Evolutionary conservation across 2,113 vertebrate species (phyloP).

Genomic region (Ceyx melanurus): DNA sequence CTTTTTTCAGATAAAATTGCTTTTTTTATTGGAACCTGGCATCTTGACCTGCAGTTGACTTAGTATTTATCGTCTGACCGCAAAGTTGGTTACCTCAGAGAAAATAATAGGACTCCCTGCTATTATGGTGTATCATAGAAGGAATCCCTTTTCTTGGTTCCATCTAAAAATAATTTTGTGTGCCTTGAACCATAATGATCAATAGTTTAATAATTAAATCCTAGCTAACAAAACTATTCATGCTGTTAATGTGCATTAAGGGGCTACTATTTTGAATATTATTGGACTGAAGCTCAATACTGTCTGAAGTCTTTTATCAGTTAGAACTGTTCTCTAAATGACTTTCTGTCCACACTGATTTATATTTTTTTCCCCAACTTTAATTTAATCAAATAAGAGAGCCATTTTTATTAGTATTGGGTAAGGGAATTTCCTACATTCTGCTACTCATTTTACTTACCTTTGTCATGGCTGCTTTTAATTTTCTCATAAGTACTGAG

Average conservation of each 20-base stretch:
- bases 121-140: neutral
- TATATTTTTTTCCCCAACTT: neutral
- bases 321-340: constrained; percentile 7
- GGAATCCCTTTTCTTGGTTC: neutral
- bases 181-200: neutral
- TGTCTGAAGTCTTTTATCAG: neutral
- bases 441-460: constrained; percentile 32
- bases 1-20: neutral
- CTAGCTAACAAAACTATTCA: constrained; percentile 8
- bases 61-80: neutral
- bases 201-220: constrained; percentile 47
- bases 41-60: neutral
- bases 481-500: neutral
- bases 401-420: neutral
- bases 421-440: neutral
- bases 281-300: constrained; percentile 1
- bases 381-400: neutral
- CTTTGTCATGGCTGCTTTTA: neutral
- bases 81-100: neutral
- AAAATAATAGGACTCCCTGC: neutral
- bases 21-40: constrained; percentile 16
- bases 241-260: neutral
- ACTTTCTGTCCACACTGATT: neutral
- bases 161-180: neutral
- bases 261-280: constrained; percentile 5